phyloP scores from a whole-genome alignment of 2,888 invertebrate species.

The Chydorus sphaericus region DNA sequence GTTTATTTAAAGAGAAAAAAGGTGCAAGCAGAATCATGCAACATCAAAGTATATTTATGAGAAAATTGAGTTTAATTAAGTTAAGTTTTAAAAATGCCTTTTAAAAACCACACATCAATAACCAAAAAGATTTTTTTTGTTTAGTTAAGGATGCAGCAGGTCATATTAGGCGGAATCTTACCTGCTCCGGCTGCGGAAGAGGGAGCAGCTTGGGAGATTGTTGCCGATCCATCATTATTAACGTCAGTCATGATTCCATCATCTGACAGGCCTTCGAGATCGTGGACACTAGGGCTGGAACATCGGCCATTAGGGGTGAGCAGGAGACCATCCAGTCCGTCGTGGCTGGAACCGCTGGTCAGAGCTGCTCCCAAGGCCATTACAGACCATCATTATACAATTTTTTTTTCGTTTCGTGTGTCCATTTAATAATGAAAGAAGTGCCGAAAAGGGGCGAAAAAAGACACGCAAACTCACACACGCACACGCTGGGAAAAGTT shows the following conservation, averaged over 20 bases:
- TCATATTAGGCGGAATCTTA: too few relatives aligned
- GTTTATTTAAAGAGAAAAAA: neutral
- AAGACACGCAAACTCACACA: neutral
- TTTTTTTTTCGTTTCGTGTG: too few relatives aligned
- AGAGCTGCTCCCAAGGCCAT: conserved; percentile 9
- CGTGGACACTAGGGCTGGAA: neutral
- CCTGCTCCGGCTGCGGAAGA: neutral
- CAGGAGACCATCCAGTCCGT: neutral
- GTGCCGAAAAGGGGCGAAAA: too few relatives aligned
- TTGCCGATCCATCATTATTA: neutral
- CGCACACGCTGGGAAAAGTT: neutral
- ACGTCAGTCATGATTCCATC: neutral
- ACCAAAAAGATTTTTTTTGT: neutral
- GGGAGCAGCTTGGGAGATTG: conserved; percentile 7
- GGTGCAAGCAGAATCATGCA: neutral
- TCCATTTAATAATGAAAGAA: too few relatives aligned
- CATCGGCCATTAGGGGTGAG: too few relatives aligned
- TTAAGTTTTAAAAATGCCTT: conserved; percentile 6
- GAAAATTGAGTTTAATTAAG: conserved; percentile 13
- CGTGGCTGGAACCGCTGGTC: conserved; percentile 6
- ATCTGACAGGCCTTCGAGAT: neutral
- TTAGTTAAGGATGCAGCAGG: neutral
- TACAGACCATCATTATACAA: too few relatives aligned
- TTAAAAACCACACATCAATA: neutral
- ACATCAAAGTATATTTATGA: conserved; percentile 10